phyloP scores from a whole-genome alignment of 2,797 vertebrate genomes.

The Percopsis omiscomaycus region DNA sequence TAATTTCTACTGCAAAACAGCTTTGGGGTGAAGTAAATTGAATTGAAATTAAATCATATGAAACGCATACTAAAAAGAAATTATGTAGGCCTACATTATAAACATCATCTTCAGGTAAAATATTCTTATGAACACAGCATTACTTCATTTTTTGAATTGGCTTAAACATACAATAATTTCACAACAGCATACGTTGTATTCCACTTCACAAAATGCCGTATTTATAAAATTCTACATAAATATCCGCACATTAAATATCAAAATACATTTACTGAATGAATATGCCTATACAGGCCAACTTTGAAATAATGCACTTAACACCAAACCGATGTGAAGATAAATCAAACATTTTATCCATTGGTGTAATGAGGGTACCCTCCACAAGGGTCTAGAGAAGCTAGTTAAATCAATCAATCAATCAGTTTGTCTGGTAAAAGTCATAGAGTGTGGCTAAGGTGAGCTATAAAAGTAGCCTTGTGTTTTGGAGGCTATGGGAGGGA shows the following conservation, averaged over 20 bases:
- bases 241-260: too few relatives aligned
- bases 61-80: too few relatives aligned
- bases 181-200: too few relatives aligned
- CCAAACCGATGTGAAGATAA: slow-evolving; percentile 23
- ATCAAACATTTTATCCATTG: slow-evolving; percentile 20
- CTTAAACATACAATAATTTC: too few relatives aligned
- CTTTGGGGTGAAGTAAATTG: slow-evolving; percentile 12
- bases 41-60: too few relatives aligned
- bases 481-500: slow-evolving; percentile 56
- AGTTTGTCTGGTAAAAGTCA: slow-evolving; percentile 42
- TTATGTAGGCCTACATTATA: not conserved
- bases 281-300: slow-evolving; percentile 5
- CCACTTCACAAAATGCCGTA: too few relatives aligned
- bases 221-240: too few relatives aligned
- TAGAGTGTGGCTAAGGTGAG: slow-evolving; percentile 49
- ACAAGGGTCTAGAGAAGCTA: slow-evolving; percentile 17
- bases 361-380: slow-evolving; percentile 14
- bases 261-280: not conserved
- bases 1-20: slow-evolving; percentile 12
- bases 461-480: slow-evolving; percentile 70
- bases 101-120: slow-evolving; percentile 1
- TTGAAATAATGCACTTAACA: slow-evolving; percentile 20
- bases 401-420: slow-evolving; percentile 59
- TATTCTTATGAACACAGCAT: not conserved
- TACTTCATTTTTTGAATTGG: not conserved